Base-by-base conservation (phyloP, 2,888 invertebrate genomes). In the Cheilosia urbana region DNA sequence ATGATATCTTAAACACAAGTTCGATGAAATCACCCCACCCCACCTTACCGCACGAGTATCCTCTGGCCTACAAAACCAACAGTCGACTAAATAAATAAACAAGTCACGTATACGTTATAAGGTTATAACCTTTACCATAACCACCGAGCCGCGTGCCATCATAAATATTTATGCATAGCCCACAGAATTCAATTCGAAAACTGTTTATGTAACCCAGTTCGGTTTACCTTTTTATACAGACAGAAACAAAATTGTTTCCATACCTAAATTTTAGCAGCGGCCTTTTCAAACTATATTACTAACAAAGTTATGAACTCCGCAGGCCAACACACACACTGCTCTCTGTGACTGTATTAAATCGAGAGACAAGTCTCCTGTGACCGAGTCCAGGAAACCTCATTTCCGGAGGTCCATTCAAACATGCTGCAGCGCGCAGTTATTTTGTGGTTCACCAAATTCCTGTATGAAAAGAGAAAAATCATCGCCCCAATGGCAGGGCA, bases 361-460 rank as follows among this genome's bases (percentile, higher is more conserved):
- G 15, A 68, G 21, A 30, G 17, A 11, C 24, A 60, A 63, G 42
- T 65, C 58, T 65, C 69, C 63, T 47, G 69, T 75, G 83, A 58
- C 83, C 68, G 24, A 24, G 27, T 57, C 53, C 47, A 57, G 40
- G 27, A 66, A 65, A 60, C 40, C 66, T 34, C 51, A 58, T 65
- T 65, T 65, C 66, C 80, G 51, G 40, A 45, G 30, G 72, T 63
- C 57, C 49, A 76, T 72, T 80, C 68, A 62, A 81, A 76, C 71
- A 66, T 60, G 69, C 60, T 47, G 63, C 66, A 37, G 34, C 65
- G 34, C 65, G 84, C 76, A 80, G 76, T 68, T 68, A 81, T 85
- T 85, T 85, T 81, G 85, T 71, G 85, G 85, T 81, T 81, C 85
- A 77, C 85, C 85, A 66, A 85, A 77, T 72, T 72, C 58, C 71